Conservation (phyloP, 2,888 invertebrate species). For the Watsonalla binaria region DNA sequence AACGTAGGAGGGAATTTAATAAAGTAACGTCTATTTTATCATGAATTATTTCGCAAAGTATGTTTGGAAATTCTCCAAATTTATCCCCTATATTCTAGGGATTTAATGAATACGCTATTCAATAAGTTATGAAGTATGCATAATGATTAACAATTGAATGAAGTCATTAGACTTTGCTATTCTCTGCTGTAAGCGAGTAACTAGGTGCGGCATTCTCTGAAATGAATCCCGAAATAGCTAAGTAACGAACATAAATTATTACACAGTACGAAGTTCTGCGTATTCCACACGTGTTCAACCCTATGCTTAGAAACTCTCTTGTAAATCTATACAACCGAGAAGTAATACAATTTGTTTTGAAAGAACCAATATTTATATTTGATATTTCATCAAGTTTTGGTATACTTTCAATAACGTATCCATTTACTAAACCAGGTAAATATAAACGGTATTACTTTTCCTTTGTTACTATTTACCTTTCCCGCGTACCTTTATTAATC, state of each 20-base stretch:
- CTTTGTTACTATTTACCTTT: conserved; percentile 8
- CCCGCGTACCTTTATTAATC: conserved; percentile 26
- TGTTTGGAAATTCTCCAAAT: conserved; percentile 34
- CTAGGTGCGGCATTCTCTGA: conserved; percentile 32
- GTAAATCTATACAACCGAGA: conserved; percentile 16
- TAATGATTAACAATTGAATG: background rate
- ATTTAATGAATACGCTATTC: conserved; percentile 1
- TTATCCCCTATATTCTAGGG: conserved; percentile 28
- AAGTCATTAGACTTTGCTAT: background rate
- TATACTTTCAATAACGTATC: background rate
- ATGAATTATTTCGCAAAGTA: conserved; percentile 53
- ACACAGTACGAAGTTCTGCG: conserved; percentile 35
- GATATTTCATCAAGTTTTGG: conserved; percentile 6
- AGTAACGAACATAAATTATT: conserved; percentile 50
- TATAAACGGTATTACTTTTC: conserved; percentile 12
- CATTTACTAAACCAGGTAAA: background rate
- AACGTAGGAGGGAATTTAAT: conserved; percentile 62
- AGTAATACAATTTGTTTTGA: conserved; percentile 11
- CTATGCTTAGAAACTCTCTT: conserved; percentile 18
- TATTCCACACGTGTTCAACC: conserved; percentile 45
- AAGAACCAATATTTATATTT: conserved; percentile 14
- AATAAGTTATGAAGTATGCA: background rate
- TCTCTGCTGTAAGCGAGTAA: conserved; percentile 10
- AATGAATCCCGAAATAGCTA: conserved; percentile 47
- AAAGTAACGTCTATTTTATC: conserved; percentile 63